Percentiles rank a stretch among this genome's conserved stretches.
These are phyloP conservation scores for Antheraea assamensis DNA, from an alignment of 2,888 invertebrate species.

Conservation along the genomic window DNA sequence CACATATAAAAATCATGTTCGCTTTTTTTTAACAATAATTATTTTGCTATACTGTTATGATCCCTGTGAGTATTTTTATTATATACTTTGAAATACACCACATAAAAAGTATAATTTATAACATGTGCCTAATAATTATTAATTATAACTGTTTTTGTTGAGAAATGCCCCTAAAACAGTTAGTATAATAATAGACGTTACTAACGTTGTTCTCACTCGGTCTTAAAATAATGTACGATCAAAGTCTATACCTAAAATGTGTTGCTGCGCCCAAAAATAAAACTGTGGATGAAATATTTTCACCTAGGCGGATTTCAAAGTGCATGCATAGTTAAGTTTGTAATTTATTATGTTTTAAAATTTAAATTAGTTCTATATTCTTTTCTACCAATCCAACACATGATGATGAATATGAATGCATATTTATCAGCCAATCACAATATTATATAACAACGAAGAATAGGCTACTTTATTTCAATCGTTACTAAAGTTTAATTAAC, in stretches of 20 bases:
- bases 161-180: neutral
- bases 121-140: neutral
- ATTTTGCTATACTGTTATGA: too few species aligned
- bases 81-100: too few species aligned
- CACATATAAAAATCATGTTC: too few species aligned
- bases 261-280: neutral
- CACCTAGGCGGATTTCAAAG: neutral
- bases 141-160: neutral
- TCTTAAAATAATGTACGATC: neutral
- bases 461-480: too few species aligned
- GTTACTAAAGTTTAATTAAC: too few species aligned
- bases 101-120: too few species aligned
- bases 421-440: neutral
- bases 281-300: neutral
- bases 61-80: too few species aligned
- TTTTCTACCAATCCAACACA: neutral
- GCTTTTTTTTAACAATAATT: too few species aligned
- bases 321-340: neutral
- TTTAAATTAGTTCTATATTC: neutral
- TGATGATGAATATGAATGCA: neutral
- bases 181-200: neutral
- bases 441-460: too few species aligned
- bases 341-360: neutral
- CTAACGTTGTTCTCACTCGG: neutral
- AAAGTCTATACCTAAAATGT: conserved; percentile 2